phyloP scores from a whole-genome alignment of 2,113 vertebrate species.

The Eira barbara region DNA sequence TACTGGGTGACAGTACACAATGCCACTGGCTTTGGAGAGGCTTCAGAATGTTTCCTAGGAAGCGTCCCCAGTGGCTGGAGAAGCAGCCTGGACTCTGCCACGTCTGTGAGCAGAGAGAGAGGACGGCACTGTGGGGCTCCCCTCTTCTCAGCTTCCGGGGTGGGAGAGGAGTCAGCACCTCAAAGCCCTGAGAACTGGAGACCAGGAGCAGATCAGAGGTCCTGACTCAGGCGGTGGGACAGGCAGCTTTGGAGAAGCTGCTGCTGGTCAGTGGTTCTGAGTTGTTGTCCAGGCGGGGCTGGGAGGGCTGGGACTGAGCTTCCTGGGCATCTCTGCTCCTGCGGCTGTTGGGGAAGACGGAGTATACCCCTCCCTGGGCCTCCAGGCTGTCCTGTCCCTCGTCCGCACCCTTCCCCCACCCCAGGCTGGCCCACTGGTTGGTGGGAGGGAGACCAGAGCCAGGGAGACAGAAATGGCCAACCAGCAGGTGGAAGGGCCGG shows the following conservation, averaged over 20 bases:
- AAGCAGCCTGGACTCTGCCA: neutral
- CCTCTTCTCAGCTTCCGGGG: neutral
- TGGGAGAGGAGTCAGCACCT: neutral
- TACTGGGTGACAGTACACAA: neutral
- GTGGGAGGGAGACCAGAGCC: neutral
- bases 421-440: neutral
- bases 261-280: neutral
- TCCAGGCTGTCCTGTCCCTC: neutral
- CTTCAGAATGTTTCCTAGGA: neutral
- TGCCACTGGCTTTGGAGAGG: neutral
- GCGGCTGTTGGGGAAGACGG: no score
- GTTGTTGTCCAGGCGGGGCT: neutral
- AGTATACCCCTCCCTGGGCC: rapidly evolving
- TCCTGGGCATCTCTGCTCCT: neutral
- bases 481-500: neutral
- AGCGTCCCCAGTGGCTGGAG: neutral
- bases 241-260: neutral
- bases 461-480: neutral
- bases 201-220: neutral
- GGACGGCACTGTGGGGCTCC: neutral
- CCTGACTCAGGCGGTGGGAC: neutral
- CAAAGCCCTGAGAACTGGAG: neutral
- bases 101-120: neutral
- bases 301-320: neutral
- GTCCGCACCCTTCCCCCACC: no score